Evolutionary conservation across 1,140 invertebrate genomes (phyloP), one percentile per base, ranked within the genome.

Genomic region (Calycopis cecrops): DNA sequence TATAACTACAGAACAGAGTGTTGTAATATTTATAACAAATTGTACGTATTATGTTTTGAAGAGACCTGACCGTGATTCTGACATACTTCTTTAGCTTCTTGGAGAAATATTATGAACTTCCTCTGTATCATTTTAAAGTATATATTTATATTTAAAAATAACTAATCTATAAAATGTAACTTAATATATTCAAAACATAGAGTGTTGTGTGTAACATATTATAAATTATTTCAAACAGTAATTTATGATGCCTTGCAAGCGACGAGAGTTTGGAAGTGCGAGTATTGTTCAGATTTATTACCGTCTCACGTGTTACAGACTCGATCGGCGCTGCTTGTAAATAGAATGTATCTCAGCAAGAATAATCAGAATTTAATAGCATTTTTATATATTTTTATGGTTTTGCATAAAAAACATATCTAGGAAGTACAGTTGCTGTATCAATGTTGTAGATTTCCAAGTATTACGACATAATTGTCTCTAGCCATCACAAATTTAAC

Each of bases 251-350:
- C 9, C 12, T n/a, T 14, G 38, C 12, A 40, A 14, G 38, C 38
- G 38, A 40, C 38, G 38, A 40, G 38, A 44, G 40, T 16, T 44
- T 9, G 7, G 6, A 10, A 44, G 12, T 44, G 14, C 14, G 40
- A 16, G 17, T 44, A 14, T 6, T 16, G 40, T 44, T 44, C 40
- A 9, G 16, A 44, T 44, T 44, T 44, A 44, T 44, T 44, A 16
- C 40, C 16, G 6, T n/a, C n/a, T 40, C 40, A 16, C 17, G 9
- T 10, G 14, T 16, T 44, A 16, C 17, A 3, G 14, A 16, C 14
- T 6, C 14, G 14, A 16, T 44, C 14, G 16, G 40, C 14, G 14
- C 40, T 40, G 16, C 16, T 40, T 40, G 38, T 40, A 40, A 40
- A 40, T 40, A 40, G 12, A 14, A 12, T 14, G n/a, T n/a, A n/a